Base-by-base conservation (phyloP, 2,797 vertebrate species). In the Apogon hyalosoma region DNA sequence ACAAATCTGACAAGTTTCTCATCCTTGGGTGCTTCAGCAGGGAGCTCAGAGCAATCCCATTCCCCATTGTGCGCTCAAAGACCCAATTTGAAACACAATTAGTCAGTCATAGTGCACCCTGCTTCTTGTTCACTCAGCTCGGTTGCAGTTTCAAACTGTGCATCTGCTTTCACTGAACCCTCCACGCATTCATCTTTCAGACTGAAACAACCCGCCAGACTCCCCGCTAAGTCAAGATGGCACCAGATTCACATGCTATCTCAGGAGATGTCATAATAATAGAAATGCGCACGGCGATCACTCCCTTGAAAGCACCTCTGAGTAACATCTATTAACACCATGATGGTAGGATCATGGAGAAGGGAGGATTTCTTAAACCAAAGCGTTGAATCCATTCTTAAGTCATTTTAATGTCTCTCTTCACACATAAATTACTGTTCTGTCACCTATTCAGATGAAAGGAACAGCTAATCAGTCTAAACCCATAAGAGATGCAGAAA, bases 11-110 rank as follows among this genome's bases (percentile, higher is more conserved):
- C 91, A 92, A 92, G 87, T 91, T 90, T 90, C 90, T 93, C 90
- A 90, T 92, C 87, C 87, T 87, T 81, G 72, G 83, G 85, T 87
- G 83, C 87, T 86, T 86, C 86, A 80, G 85, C 63, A 76, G 90
- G 90, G 88, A 90, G 86, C 87, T 91, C 82, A 77, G 84, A 92
- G 87, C 80, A 87, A 87, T 88, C 92, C 82, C 77, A 87, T 86
- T 92, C 89, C 93, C 90, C 72, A 85, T 71, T 83, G 91, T 90
- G 91, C 76, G 15, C 81, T 88, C 80, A 85, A 90, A 93, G 92
- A 92, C 90, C 92, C 91, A 93, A 88, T 94, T 94, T 92, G 84
- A 91, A 94, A 92, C 86, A 93, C 90, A 92, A 93, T 93, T 94
- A 93, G 87, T 83, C 75, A 72, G 83, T 87, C 53, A 78, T 75